Conservation (phyloP, 1,140 invertebrate species). For the Bathynomus jamesi region DNA sequence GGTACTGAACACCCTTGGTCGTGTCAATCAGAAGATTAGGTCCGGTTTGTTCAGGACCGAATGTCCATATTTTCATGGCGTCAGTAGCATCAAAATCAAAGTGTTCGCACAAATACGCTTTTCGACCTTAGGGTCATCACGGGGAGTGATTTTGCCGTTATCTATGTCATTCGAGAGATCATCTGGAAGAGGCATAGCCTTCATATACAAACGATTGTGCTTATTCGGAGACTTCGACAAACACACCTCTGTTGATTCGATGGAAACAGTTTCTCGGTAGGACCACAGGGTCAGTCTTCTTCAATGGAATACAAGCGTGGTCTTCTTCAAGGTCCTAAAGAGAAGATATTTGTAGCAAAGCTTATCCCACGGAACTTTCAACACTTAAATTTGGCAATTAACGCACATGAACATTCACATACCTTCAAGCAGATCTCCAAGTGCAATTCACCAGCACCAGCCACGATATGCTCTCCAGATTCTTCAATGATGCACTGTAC, state of each 20-base stretch:
- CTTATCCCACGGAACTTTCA: no score
- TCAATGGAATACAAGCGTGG: slow-evolving; percentile 97
- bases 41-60: slow-evolving; percentile 96
- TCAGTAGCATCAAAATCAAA: slow-evolving; percentile 97
- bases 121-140: slow-evolving; percentile 96
- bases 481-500: slow-evolving; percentile 99
- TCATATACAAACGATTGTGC: slow-evolving; percentile 99
- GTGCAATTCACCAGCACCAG: slow-evolving; percentile 98
- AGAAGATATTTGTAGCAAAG: no score
- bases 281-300: slow-evolving; percentile 98
- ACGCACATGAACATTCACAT: no score
- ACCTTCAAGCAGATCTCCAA: slow-evolving; percentile 96
- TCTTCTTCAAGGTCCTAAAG: slow-evolving; percentile 92
- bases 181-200: slow-evolving; percentile 88
- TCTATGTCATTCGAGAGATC: slow-evolving; percentile 97
- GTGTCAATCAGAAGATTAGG: slow-evolving; percentile 96
- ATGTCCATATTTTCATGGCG: slow-evolving; percentile 99
- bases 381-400: no score
- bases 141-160: slow-evolving; percentile 82
- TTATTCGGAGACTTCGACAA: slow-evolving; percentile 99
- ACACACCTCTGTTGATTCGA: slow-evolving; percentile 90
- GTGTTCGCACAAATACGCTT: slow-evolving; percentile 85
- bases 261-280: slow-evolving; percentile 94
- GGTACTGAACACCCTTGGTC: slow-evolving; percentile 95
- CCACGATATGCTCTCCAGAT: slow-evolving; percentile 99